Conservation (phyloP, 2,113 vertebrate genomes). For the Cisticola juncidis region DNA sequence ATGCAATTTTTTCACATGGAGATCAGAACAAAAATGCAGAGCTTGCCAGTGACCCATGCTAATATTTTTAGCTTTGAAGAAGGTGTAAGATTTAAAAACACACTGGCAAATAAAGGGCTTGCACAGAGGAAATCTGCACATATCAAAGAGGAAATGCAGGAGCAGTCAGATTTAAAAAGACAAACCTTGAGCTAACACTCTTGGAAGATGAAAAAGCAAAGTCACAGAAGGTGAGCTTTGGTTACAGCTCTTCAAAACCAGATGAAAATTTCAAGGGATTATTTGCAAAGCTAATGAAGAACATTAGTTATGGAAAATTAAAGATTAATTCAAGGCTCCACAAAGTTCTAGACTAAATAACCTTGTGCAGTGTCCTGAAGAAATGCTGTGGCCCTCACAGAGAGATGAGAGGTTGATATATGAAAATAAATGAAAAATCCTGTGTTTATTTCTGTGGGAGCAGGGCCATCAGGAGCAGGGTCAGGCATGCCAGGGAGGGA, state of each 20-base stretch:
- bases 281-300: background rate
- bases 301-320: background rate
- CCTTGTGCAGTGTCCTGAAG: background rate
- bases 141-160: background rate
- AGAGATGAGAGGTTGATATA: background rate
- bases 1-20: background rate
- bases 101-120: background rate
- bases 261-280: background rate
- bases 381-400: background rate
- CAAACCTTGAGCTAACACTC: background rate
- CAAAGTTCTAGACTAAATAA: background rate
- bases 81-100: background rate
- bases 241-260: background rate
- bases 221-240: background rate
- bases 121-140: background rate
- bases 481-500: background rate
- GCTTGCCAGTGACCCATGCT: background rate
- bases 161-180: background rate
- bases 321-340: background rate
- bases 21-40: background rate
- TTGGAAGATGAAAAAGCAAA: background rate
- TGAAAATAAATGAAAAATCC: background rate
- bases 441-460: background rate
- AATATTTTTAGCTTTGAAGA: background rate
- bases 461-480: background rate